Percentiles rank a stretch among this genome's conserved stretches.
Evolutionary conservation across 1,140 invertebrate species (phyloP).

Genomic region (Sitobion miscanthi): DNA sequence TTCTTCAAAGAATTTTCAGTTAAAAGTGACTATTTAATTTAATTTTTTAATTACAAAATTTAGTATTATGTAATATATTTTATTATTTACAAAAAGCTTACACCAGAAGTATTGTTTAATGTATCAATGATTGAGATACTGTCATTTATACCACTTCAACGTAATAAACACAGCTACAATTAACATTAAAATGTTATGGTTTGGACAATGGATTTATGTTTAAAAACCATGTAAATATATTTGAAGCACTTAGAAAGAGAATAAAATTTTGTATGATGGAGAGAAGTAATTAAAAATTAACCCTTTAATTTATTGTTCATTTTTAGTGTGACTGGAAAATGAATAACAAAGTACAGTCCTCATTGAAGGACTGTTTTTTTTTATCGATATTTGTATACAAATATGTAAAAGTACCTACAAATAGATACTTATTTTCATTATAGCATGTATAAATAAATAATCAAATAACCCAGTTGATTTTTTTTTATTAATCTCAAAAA

Average conservation of each 20-base stretch:
- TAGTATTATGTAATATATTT: background rate
- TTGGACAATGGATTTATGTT: slow-evolving; percentile 6
- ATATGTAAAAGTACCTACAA: too few species aligned
- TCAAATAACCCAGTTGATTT: too few species aligned
- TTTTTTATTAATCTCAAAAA: too few species aligned
- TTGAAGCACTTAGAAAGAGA: background rate
- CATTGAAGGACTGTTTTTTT: too few species aligned
- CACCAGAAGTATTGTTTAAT: background rate
- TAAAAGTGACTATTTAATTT: background rate
- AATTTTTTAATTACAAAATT: background rate
- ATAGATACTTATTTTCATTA: too few species aligned
- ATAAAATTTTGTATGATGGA: background rate
- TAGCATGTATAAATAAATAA: too few species aligned
- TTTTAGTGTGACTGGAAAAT: background rate
- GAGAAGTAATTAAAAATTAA: background rate
- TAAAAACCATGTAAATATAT: background rate
- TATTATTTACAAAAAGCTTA: background rate
- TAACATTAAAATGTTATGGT: background rate
- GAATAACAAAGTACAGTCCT: background rate
- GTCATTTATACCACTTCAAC: background rate
- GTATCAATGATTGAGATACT: background rate
- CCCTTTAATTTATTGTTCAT: background rate
- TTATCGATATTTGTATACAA: too few species aligned
- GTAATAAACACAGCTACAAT: background rate
- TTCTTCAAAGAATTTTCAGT: background rate